Base-by-base conservation (phyloP, 1,140 invertebrate genomes). In the Drosophila insularis region DNA sequence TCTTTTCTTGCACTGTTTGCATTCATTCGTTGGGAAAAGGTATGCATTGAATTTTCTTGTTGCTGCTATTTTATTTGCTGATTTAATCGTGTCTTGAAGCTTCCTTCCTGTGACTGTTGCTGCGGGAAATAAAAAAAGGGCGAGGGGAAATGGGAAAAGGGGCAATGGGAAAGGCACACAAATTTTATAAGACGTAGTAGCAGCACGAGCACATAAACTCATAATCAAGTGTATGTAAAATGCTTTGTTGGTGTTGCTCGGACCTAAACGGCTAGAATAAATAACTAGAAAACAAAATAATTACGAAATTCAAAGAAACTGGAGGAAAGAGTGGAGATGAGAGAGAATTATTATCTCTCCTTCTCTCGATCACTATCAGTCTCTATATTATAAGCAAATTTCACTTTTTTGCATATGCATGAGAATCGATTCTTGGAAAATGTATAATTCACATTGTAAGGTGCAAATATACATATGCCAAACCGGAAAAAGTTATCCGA, bases 41-140 rank as follows among this genome's bases (percentile, higher is more conserved):
- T 68, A 75, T 75, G 32, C 73, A 74, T 50, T 73, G 40, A 40
- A 59, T 59, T 71, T 68, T 75, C 73, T 63, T 63, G 73, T 75
- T 75, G 73, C 72, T 89, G 82, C 84, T 87, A 74, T 86, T 86
- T 86, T 86, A 87, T 86, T 86, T 82, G 82, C 82, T 73, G 82
- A 86, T 86, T 86, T 86, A 86, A 86, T 86, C 82, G 82, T 74
- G 84, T 86, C 82, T 86, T 86, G 82, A 87, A 82, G 82, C 82
- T 86, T 86, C 82, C 82, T 86, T 86, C 82, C 82, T 87, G 82
- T 60, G 79, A 87, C 75, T 72, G 71, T 72, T 87, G 80, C 75
- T 78, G 68, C 67, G 31, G 59, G 55, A 32, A 37, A 54, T 40
- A 5, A n/a, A 3, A 32, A 37, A 5, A 32, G 50, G 46, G 63